phyloP scores from a whole-genome alignment of 2,888 invertebrate genomes.

The Stenodera caucasica region DNA sequence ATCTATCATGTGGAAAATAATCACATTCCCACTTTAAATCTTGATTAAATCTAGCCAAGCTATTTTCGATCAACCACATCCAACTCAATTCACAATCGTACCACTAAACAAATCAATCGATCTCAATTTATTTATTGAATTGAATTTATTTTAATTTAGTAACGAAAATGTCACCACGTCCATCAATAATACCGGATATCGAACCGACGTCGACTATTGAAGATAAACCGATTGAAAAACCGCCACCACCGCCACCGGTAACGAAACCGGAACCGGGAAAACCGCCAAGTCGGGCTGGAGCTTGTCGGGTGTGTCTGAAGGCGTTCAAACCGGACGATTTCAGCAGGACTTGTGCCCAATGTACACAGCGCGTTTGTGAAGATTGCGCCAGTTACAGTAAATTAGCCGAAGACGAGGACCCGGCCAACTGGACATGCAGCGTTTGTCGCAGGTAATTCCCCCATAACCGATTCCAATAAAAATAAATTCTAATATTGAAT shows the following conservation, averaged over 20 bases:
- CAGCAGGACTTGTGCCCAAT: slow-evolving; percentile 85
- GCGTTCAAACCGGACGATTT: slow-evolving; percentile 87
- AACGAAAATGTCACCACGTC: slow-evolving; percentile 71
- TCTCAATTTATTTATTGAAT: not conserved
- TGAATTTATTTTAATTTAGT: slow-evolving; percentile 56
- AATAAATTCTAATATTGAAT: not conserved
- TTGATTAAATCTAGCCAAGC: slow-evolving; percentile 14
- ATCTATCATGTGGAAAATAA: slow-evolving; percentile 14
- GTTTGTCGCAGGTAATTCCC: slow-evolving; percentile 68
- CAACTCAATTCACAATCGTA: not conserved
- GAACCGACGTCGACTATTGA: slow-evolving; percentile 50
- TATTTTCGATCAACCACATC: not conserved
- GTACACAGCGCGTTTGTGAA: slow-evolving; percentile 86
- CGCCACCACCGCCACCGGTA: slow-evolving; percentile 50
- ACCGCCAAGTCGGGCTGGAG: slow-evolving; percentile 75
- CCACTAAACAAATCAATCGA: not conserved
- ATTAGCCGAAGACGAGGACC: slow-evolving; percentile 78
- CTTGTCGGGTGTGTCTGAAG: slow-evolving; percentile 83
- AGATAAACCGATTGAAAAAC: slow-evolving; percentile 52
- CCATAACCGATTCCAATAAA: not conserved
- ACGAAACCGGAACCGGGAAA: slow-evolving; percentile 66
- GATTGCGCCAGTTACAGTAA: slow-evolving; percentile 93
- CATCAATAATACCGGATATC: slow-evolving; percentile 60
- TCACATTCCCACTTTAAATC: slow-evolving; percentile 15
- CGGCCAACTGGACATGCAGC: slow-evolving; percentile 87